Percentiles rank a stretch among this genome's conserved stretches.
These are phyloP conservation scores for Diabrotica virgifera DNA, from an alignment of 1,140 invertebrate species.

Conservation along the genomic window DNA sequence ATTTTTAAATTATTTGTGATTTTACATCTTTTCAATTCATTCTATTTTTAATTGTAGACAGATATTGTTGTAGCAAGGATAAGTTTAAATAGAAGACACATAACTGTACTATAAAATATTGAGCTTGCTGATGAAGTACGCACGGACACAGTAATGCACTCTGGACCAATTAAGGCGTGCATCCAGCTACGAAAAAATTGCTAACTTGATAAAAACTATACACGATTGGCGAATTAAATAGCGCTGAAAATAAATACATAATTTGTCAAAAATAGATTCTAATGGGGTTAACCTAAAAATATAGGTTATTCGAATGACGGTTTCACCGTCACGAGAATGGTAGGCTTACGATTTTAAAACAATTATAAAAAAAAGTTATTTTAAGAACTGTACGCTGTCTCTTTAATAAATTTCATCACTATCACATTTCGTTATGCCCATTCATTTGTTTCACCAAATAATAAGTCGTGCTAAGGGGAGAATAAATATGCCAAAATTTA, in stretches of 20 bases:
- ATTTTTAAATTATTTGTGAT: too few relatives aligned
- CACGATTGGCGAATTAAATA: background rate
- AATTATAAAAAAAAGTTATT: slow-evolving; percentile 1
- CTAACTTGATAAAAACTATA: too few relatives aligned
- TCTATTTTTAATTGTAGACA: too few relatives aligned
- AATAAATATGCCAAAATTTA: background rate
- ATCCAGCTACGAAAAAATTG: too few relatives aligned
- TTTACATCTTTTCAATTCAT: too few relatives aligned
- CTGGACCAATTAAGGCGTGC: too few relatives aligned
- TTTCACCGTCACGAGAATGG: background rate
- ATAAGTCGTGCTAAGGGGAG: background rate
- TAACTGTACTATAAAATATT: too few relatives aligned
- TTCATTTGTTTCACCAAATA: too few relatives aligned
- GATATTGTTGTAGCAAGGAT: too few relatives aligned
- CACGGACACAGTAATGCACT: too few relatives aligned
- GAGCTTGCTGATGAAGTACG: too few relatives aligned
- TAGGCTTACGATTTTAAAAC: background rate
- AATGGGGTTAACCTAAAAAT: slow-evolving; percentile 26
- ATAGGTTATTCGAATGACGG: slow-evolving; percentile 18
- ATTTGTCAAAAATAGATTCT: slow-evolving; percentile 31
- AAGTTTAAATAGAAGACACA: too few relatives aligned
- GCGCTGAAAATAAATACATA: slow-evolving; percentile 26
- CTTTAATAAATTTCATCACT: background rate
- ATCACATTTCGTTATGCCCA: background rate
- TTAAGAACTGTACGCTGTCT: background rate